Evolutionary conservation across 2,888 invertebrate species (phyloP).

Genomic region (Chalcis sispes): DNA sequence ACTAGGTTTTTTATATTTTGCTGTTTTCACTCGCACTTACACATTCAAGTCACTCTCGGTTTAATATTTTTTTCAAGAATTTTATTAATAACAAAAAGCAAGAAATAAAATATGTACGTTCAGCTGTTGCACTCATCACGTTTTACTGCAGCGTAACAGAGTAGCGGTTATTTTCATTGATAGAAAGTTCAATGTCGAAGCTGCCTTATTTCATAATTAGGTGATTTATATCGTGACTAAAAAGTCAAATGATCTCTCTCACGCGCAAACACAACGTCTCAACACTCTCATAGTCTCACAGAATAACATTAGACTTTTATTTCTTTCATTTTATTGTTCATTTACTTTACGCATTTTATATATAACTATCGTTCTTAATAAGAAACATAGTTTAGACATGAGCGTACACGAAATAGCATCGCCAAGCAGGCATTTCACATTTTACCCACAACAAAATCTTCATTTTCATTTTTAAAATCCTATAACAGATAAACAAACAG

Average conservation of each 20-base stretch:
- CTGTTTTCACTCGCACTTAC: conserved; percentile 39
- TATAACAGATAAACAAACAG: conserved; percentile 74
- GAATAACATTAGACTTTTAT: conserved; percentile 47
- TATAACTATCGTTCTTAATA: conserved; percentile 38
- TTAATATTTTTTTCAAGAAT: conserved; percentile 27
- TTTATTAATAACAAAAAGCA: conserved; percentile 35
- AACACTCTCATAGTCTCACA: conserved; percentile 39
- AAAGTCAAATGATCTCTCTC: conserved; percentile 48
- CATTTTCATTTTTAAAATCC: conserved; percentile 70
- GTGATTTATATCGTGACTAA: conserved; percentile 38
- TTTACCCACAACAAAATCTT: conserved; percentile 73
- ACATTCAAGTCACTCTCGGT: conserved; percentile 33
- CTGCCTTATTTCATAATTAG: conserved; percentile 43
- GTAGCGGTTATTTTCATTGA: conserved; percentile 26
- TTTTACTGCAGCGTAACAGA: conserved; percentile 42
- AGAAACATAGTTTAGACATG: conserved; percentile 49
- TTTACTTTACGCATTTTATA: conserved; percentile 31
- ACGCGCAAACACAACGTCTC: conserved; percentile 43
- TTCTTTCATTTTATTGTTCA: conserved; percentile 46
- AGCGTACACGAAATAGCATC: conserved; percentile 72
- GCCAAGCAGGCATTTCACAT: conserved; percentile 73
- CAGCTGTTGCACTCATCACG: conserved; percentile 29
- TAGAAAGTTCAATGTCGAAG: conserved; percentile 39
- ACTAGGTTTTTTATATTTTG: conserved; percentile 42
- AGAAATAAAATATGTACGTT: conserved; percentile 45